phyloP scores from a whole-genome alignment of 2,888 invertebrate species.

The Aromia moschata region DNA sequence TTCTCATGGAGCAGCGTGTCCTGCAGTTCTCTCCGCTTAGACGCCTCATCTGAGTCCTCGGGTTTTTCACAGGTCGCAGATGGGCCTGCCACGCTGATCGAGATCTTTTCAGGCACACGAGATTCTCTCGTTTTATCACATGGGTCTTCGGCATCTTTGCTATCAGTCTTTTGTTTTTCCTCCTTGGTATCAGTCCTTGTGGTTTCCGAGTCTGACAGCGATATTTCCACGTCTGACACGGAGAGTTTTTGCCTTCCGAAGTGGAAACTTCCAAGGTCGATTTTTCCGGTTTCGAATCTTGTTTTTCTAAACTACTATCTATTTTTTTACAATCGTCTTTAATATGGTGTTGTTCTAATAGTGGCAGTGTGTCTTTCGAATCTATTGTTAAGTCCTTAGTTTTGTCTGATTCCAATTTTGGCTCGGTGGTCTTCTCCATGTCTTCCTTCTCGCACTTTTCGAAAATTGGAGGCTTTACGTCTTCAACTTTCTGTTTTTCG shows the following conservation, averaged over 20 bases:
- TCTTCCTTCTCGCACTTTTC: slow-evolving; percentile 46
- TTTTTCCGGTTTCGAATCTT: slow-evolving; percentile 5
- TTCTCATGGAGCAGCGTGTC: slow-evolving; percentile 53
- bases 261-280: slow-evolving; percentile 31
- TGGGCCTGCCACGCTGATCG: slow-evolving; percentile 40
- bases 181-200: slow-evolving; percentile 10
- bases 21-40: slow-evolving; percentile 50
- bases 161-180: slow-evolving; percentile 32
- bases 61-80: slow-evolving; percentile 32
- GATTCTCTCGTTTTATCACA: slow-evolving; percentile 27
- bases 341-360: slow-evolving; percentile 8
- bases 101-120: slow-evolving; percentile 10
- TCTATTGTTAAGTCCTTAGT: slow-evolving; percentile 19
- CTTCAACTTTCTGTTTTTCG: no score
- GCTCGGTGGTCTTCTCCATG: slow-evolving; percentile 29
- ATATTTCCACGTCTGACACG: slow-evolving; percentile 50
- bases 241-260: slow-evolving; percentile 46
- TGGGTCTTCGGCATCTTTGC: slow-evolving; percentile 31
- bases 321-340: background rate
- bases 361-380: slow-evolving; percentile 7
- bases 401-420: background rate
- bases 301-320: slow-evolving; percentile 14
- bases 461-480: slow-evolving; percentile 18
- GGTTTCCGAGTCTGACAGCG: slow-evolving; percentile 33
- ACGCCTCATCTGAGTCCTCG: slow-evolving; percentile 12